Base-by-base conservation (phyloP, 2,797 vertebrate species). In the Galagoides demidoff region DNA sequence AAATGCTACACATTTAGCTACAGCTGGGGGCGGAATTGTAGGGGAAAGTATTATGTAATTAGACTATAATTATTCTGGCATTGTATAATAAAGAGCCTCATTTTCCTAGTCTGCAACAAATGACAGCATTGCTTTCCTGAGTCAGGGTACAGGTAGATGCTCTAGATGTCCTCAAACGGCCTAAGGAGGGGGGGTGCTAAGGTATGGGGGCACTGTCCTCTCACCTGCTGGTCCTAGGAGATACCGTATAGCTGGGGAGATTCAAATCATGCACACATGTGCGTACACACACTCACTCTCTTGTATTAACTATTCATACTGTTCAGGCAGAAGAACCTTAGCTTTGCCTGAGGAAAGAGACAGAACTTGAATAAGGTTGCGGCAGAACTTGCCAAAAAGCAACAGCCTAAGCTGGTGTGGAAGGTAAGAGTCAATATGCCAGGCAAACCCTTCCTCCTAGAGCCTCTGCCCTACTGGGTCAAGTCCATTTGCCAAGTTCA, bases 41-140 rank as follows among this genome's bases (percentile, higher is more conserved):
- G 92, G 93, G 90, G 43, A 94, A 95, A 96, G 89, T 89, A 89
- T 98, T 97, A 97, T 70, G 96, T 97, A 97, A 97, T 98, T 96
- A 97, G 93, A 85, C 94, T 96, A 89, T 87, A 97, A 97, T 98
- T 97, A 95, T 97, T 97, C 95, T 95, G 94, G 78, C 84, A 96
- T 93, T 97, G 95, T 95, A 85, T 96, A 96, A 97, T 92, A 94
- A 94, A 91, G 81, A 95, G 81, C 66, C 82, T 93, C 96, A 86
- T 92, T 95, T 94, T 94, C 77, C 78, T 78, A 49, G 77, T 85
- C 74, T 86, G 90, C 77, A 94, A 73, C 52, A 92, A 97, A 94
- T 85, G 86, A 81, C 59, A 92, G 70, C 57, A 81, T 37, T 77
- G 77, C n/a, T 83, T 94, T 74, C 82, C 92, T 87, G 71, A 70